phyloP scores from a whole-genome alignment of 2,113 vertebrate species.

The Gyps fulvus region DNA sequence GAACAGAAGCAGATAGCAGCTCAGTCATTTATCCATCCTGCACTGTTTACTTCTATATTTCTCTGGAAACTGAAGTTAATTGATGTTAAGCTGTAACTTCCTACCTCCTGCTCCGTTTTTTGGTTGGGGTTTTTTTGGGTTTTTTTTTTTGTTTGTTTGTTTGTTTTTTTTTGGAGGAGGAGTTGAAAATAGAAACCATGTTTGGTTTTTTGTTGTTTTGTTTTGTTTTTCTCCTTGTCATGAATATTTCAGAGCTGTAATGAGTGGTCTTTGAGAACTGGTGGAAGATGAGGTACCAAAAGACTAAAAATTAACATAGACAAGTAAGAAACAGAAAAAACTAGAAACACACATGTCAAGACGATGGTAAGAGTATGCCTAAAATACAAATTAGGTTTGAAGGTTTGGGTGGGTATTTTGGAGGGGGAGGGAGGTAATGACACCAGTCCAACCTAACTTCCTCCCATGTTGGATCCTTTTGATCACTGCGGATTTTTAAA shows the following conservation, averaged over 20 bases:
- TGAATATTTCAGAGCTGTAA: background rate
- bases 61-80: slow-evolving; percentile 7
- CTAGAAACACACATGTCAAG: background rate
- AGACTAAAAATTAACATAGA: background rate
- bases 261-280: background rate
- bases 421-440: accelerated
- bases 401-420: background rate
- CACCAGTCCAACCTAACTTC: background rate
- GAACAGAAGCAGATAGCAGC: slow-evolving; percentile 4
- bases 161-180: background rate
- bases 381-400: background rate
- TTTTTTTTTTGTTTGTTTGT: background rate
- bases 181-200: background rate
- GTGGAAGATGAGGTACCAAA: background rate
- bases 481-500: background rate
- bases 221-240: background rate
- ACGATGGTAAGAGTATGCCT: background rate
- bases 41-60: background rate
- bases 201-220: background rate
- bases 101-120: background rate
- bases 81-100: background rate
- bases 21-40: background rate
- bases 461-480: background rate
- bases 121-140: background rate
- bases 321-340: background rate